These are phyloP conservation scores for Kryptopterus vitreolus DNA, from an alignment of 2,797 vertebrate species.

Conservation along the genomic window DNA sequence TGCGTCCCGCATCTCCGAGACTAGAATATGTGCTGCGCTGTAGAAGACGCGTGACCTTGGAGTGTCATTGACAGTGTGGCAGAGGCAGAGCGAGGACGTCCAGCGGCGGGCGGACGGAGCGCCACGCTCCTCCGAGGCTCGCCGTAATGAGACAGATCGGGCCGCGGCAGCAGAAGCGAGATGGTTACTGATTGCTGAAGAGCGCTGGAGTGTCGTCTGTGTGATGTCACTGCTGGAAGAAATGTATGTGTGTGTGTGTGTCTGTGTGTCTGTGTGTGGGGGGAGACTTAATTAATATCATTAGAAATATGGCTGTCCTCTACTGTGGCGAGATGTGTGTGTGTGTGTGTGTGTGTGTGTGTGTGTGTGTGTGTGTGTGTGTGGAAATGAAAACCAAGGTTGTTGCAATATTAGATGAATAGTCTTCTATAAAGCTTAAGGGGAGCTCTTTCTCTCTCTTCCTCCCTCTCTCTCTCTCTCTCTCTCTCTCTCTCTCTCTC, in stretches of 20 bases:
- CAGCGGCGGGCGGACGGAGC: neutral
- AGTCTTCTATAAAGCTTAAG: constrained; percentile 46
- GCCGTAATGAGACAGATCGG: neutral
- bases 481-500: neutral
- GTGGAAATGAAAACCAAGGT: neutral
- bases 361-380: constrained; percentile 5
- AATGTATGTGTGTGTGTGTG: constrained; percentile 2
- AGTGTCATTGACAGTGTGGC: constrained; percentile 22
- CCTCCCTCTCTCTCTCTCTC: neutral
- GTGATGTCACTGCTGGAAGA: constrained; percentile 25
- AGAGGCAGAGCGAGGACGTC: neutral
- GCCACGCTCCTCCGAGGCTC: neutral
- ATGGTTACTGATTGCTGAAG: constrained; percentile 26
- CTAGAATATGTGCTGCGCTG: neutral
- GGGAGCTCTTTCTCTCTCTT: neutral
- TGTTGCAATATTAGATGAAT: constrained; percentile 37
- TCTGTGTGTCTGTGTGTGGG: constrained; percentile 6
- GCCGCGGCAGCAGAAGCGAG: neutral
- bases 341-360: constrained; percentile 23
- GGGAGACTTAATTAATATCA: neutral
- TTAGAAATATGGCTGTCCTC: constrained; percentile 5
- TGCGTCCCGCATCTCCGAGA: neutral
- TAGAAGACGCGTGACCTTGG: constrained; percentile 31
- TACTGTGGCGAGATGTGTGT: neutral
- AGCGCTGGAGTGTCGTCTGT: constrained; percentile 8